Conservation (phyloP, 2,888 invertebrate genomes). For the Aphidius colemani region DNA sequence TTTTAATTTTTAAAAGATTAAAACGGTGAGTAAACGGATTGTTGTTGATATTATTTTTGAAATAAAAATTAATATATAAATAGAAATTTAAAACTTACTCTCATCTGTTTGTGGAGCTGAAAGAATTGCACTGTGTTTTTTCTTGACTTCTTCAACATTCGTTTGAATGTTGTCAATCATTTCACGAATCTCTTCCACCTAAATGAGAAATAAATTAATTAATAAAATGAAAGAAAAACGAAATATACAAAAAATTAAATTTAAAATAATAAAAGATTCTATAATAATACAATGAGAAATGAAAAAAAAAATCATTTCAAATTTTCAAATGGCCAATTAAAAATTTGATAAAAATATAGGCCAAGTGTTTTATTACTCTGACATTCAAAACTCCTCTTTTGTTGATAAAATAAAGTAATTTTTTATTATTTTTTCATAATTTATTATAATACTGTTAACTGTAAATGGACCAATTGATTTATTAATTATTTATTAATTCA, state of each 20-base stretch:
- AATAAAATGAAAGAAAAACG: conserved; percentile 9
- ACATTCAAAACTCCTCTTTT: too few relatives aligned
- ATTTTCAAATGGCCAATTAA: neutral
- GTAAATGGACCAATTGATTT: too few relatives aligned
- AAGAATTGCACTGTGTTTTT: conserved; percentile 99
- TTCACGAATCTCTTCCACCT: conserved; percentile 99
- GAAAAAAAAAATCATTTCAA: neutral
- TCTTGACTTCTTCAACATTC: conserved; percentile 99
- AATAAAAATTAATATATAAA: neutral
- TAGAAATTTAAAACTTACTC: conserved; percentile 71
- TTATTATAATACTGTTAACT: too few relatives aligned
- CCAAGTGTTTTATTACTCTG: too few relatives aligned
- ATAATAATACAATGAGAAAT: too few relatives aligned
- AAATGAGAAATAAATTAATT: conserved; percentile 41
- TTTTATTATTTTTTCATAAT: too few relatives aligned
- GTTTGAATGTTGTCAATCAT: conserved; percentile 99
- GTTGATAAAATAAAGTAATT: too few relatives aligned
- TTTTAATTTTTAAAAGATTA: too few relatives aligned
- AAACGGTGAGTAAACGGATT: neutral
- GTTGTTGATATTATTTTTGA: neutral
- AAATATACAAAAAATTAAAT: neutral
- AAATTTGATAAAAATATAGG: too few relatives aligned
- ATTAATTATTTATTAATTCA: too few relatives aligned
- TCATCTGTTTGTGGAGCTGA: conserved; percentile 99
- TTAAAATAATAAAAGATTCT: neutral